These are phyloP conservation scores for Botrylloides violaceus DNA, from an alignment of 23 tunicate species.

Conservation along the genomic window DNA sequence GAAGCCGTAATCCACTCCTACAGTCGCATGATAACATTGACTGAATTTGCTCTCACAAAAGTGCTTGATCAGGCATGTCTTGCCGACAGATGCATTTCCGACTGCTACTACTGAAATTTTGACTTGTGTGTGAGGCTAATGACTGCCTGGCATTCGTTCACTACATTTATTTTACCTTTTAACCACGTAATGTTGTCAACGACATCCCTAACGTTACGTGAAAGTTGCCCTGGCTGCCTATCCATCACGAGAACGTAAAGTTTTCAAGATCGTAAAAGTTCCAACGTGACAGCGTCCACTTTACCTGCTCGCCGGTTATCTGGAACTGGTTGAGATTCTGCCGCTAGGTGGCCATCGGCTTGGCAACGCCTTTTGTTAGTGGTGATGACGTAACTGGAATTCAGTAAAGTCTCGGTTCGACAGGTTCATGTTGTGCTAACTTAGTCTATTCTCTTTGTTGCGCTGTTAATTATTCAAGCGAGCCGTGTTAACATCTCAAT, in stretches of 20 bases:
- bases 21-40: conserved; percentile 84
- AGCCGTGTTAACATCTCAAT: too few relatives aligned
- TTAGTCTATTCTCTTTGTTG: too few relatives aligned
- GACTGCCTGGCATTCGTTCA: background rate
- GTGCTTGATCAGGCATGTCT: conserved; percentile 81
- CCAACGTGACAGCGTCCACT: too few relatives aligned
- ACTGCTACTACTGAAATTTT: conserved; percentile 55
- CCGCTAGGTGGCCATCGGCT: background rate
- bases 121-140: background rate
- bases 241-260: too few relatives aligned
- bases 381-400: background rate
- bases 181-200: conserved; percentile 22
- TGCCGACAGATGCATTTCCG: conserved; percentile 67
- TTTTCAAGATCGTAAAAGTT: too few relatives aligned
- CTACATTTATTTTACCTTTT: conserved; percentile 19
- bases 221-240: conserved; percentile 22
- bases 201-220: conserved; percentile 16
- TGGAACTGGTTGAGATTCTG: too few relatives aligned
- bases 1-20: conserved; percentile 87
- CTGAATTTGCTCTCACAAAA: conserved; percentile 89
- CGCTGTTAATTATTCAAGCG: too few relatives aligned
- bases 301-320: too few relatives aligned
- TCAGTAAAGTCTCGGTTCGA: too few relatives aligned
- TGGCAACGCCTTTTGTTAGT: background rate
- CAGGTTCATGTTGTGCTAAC: too few relatives aligned